Conservation (phyloP, 2,113 vertebrate genomes). For the Corythornis vintsioides region DNA sequence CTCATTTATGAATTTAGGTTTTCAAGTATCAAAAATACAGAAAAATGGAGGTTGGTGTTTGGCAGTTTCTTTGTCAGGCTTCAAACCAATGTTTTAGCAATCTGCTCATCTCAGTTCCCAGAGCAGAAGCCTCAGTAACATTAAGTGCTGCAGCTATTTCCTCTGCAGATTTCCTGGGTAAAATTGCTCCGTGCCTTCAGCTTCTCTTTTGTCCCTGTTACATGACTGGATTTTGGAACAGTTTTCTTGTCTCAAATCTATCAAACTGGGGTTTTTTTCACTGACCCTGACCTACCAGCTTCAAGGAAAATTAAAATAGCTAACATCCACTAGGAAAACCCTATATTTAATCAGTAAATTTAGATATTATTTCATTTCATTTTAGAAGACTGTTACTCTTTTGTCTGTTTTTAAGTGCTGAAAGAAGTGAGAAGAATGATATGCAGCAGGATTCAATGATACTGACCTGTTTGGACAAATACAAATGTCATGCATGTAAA, state of each 20-base stretch:
- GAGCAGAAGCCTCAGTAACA: not conserved
- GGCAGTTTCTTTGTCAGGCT: not conserved
- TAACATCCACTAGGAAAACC: not conserved
- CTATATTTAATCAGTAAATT: not conserved
- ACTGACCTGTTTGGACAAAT: slow-evolving; percentile 91
- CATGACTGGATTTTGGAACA: slow-evolving; percentile 8
- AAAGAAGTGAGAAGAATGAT: not conserved
- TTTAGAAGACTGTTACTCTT: not conserved
- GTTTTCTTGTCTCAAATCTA: not conserved
- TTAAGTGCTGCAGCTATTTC: not conserved
- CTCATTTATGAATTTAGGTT: not conserved
- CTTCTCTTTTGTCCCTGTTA: slow-evolving; percentile 8
- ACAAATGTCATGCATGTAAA: slow-evolving; percentile 98
- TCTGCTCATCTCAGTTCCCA: not conserved
- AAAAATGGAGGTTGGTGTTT: not conserved
- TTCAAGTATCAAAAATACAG: not conserved
- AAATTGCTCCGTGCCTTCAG: slow-evolving; percentile 50
- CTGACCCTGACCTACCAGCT: not conserved
- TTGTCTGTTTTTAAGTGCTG: not conserved
- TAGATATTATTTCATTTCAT: not conserved
- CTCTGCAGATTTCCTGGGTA: slow-evolving; percentile 18
- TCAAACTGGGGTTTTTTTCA: not conserved
- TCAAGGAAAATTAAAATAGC: slow-evolving; percentile 3
- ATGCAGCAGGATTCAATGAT: not conserved
- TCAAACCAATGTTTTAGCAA: not conserved